Conservation (phyloP, 2,888 invertebrate species). For the Griposia aprilina region DNA sequence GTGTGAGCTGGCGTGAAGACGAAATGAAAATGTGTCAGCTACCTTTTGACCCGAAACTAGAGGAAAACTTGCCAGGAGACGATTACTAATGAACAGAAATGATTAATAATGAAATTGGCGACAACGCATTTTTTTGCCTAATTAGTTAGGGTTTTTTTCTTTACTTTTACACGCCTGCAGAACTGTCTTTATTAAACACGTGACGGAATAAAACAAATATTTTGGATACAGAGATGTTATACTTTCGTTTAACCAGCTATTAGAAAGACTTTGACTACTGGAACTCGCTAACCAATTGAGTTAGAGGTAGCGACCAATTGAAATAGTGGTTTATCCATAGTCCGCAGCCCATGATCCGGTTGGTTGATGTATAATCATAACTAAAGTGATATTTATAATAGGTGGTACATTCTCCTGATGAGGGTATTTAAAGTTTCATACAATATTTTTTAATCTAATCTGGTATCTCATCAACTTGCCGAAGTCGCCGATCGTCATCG, state of each 20-base stretch:
- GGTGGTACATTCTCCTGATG: not conserved
- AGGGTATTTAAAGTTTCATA: not conserved
- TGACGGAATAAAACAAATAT: not conserved
- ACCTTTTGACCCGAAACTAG: slow-evolving; percentile 38
- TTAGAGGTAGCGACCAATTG: not conserved
- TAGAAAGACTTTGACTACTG: not conserved
- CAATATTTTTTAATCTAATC: not conserved
- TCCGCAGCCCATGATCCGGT: slow-evolving; percentile 18
- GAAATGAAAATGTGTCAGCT: slow-evolving; percentile 40
- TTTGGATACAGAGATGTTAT: not conserved
- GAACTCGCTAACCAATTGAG: slow-evolving; percentile 10
- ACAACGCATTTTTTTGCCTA: slow-evolving; percentile 31
- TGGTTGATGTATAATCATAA: slow-evolving; percentile 3
- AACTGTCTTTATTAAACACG: not conserved
- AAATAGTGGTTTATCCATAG: not conserved
- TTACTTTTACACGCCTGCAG: not conserved
- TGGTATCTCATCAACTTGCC: not conserved
- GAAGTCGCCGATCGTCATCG: not conserved
- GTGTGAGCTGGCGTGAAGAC: slow-evolving; percentile 22
- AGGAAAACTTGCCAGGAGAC: slow-evolving; percentile 20
- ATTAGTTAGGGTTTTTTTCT: slow-evolving; percentile 10
- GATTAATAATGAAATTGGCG: slow-evolving; percentile 34
- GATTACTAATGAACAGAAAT: slow-evolving; percentile 28
- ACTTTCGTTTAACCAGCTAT: not conserved
- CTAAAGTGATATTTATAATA: not conserved